Evolutionary conservation across 1,140 invertebrate genomes (phyloP).

Genomic region (Chionoecetes opilio): DNA sequence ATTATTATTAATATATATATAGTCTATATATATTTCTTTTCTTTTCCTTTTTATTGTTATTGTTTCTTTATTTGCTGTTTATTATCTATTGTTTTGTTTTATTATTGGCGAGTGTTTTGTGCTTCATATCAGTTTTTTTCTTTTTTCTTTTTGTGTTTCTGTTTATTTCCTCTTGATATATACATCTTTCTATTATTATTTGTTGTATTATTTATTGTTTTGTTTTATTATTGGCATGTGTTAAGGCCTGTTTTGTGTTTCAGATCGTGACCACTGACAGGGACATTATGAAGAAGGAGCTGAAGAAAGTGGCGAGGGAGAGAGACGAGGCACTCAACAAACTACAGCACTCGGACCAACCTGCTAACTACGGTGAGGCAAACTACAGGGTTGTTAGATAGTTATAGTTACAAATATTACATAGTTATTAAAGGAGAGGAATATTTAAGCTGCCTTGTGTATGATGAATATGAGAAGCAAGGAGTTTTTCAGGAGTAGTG

Average conservation of each 20-base stretch:
- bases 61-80: too few species aligned
- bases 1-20: too few species aligned
- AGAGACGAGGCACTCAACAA: slow-evolving; percentile 77
- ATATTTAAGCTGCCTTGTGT: too few species aligned
- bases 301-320: slow-evolving; percentile 80
- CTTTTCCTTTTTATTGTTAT: too few species aligned
- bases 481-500: too few species aligned
- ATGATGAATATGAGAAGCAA: too few species aligned
- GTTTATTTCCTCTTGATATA: too few species aligned
- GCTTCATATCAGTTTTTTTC: not conserved
- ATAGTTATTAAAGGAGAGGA: not conserved
- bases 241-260: not conserved
- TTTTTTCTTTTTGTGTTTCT: not conserved
- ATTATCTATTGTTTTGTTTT: too few species aligned
- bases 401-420: not conserved
- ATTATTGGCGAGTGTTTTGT: too few species aligned
- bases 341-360: slow-evolving; percentile 75
- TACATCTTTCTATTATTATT: slow-evolving; percentile 13
- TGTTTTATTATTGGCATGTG: not conserved
- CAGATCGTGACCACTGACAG: slow-evolving; percentile 83
- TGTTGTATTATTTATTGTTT: not conserved
- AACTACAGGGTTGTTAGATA: too few species aligned
- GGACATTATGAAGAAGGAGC: slow-evolving; percentile 82
- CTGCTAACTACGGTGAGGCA: slow-evolving; percentile 68
- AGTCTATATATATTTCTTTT: too few species aligned